Evolutionary conservation across 2,888 invertebrate genomes (phyloP).

Genomic region (Eupeodes luniger): DNA sequence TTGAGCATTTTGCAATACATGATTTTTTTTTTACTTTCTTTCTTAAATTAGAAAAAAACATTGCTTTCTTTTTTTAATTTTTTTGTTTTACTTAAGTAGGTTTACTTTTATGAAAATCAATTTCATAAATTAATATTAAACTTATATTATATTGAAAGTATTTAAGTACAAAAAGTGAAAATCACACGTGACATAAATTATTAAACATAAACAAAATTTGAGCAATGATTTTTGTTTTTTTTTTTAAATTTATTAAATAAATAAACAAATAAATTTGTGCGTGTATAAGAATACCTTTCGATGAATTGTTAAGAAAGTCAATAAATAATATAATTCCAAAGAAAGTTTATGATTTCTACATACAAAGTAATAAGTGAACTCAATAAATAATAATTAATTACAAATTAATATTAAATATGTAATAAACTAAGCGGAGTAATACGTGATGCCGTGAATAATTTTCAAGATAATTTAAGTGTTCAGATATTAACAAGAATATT

Average conservation of each 20-base stretch:
- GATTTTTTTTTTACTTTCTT: slow-evolving; percentile 3
- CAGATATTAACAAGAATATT: too few species aligned
- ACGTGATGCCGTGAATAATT: too few species aligned
- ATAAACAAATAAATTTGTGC: slow-evolving; percentile 6
- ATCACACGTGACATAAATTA: slow-evolving; percentile 40
- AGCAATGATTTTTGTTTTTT: not conserved
- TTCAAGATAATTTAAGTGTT: too few species aligned
- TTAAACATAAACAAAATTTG: not conserved
- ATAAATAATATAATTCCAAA: too few species aligned
- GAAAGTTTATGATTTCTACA: too few species aligned
- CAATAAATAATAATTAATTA: too few species aligned
- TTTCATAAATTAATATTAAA: slow-evolving; percentile 25
- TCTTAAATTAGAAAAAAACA: not conserved
- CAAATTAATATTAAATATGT: too few species aligned
- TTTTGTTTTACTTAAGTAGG: not conserved
- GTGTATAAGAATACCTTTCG: not conserved
- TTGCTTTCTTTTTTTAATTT: not conserved
- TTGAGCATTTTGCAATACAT: slow-evolving; percentile 57
- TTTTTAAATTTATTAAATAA: not conserved
- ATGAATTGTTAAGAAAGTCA: not conserved
- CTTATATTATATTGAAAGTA: not conserved
- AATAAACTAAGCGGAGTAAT: too few species aligned
- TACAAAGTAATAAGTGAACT: too few species aligned
- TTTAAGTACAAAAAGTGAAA: slow-evolving; percentile 27
- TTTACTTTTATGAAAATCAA: slow-evolving; percentile 9